These are phyloP conservation scores for Aleadryas rufinucha DNA, from an alignment of 2,113 vertebrate species.

Conservation along the genomic window DNA sequence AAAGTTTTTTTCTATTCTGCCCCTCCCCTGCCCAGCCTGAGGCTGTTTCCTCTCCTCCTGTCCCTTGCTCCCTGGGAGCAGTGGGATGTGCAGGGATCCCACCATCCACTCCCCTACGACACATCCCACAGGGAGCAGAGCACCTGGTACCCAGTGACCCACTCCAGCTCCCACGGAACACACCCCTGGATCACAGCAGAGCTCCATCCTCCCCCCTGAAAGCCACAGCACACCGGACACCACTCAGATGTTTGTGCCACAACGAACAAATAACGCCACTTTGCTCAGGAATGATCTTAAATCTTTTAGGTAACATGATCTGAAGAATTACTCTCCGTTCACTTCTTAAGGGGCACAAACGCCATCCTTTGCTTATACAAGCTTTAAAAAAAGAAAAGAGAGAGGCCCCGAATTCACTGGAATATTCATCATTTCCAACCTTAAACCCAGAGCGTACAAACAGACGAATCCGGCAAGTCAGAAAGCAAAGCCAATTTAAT, in stretches of 20 bases:
- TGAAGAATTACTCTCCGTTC: background rate
- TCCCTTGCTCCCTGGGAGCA: background rate
- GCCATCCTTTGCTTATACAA: slow-evolving; percentile 19
- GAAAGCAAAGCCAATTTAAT: slow-evolving; percentile 90
- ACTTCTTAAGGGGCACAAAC: slow-evolving; percentile 39
- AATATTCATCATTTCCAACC: slow-evolving; percentile 76
- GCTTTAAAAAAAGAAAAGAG: slow-evolving; percentile 14
- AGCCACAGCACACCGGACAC: background rate
- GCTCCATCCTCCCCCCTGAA: slow-evolving; percentile 3
- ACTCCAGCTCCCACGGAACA: background rate
- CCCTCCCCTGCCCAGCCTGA: background rate
- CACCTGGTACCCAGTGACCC: background rate
- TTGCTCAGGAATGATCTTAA: slow-evolving; percentile 3
- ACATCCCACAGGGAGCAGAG: background rate
- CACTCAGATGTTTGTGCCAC: background rate
- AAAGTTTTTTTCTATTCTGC: rapidly evolving
- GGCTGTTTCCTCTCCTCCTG: background rate
- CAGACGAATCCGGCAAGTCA: slow-evolving; percentile 78
- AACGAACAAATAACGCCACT: background rate
- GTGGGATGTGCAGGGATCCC: background rate
- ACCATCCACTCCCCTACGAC: rapidly evolving
- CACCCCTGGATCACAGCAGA: background rate
- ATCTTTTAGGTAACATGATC: background rate
- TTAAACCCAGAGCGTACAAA: slow-evolving; percentile 75
- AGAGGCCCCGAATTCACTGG: slow-evolving; percentile 45